phyloP scores from a whole-genome alignment of 2,113 vertebrate genomes.

The Cacatua alba region DNA sequence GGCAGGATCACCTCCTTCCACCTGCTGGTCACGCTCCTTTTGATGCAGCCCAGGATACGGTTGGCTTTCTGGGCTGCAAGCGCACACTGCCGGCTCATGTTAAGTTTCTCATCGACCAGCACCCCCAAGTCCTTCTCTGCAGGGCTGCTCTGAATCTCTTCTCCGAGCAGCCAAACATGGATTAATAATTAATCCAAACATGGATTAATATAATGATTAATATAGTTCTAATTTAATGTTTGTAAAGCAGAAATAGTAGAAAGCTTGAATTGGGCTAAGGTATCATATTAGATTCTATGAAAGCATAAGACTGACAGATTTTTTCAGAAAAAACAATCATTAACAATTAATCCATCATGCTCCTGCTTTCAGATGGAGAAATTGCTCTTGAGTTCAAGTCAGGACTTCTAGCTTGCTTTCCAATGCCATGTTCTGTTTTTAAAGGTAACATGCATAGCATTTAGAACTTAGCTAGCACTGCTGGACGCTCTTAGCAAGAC shows the following conservation, averaged over 20 bases:
- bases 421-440: background rate
- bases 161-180: too few relatives aligned
- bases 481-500: background rate
- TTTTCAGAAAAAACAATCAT: background rate
- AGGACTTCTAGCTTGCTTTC: background rate
- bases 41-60: too few relatives aligned
- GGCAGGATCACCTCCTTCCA: too few relatives aligned
- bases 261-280: background rate
- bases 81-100: too few relatives aligned
- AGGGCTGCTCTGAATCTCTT: too few relatives aligned
- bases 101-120: too few relatives aligned
- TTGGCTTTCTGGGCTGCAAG: too few relatives aligned
- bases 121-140: too few relatives aligned
- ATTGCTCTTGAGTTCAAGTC: background rate
- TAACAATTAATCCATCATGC: background rate
- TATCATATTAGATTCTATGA: background rate
- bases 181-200: background rate
- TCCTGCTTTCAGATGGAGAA: background rate
- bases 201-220: background rate
- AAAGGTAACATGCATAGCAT: background rate
- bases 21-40: too few relatives aligned
- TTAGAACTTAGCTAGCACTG: background rate
- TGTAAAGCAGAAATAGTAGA: background rate
- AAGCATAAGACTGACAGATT: accelerated
- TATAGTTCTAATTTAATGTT: background rate